phyloP scores from a whole-genome alignment of 1,140 invertebrate species.

The Aphidius ervi region DNA sequence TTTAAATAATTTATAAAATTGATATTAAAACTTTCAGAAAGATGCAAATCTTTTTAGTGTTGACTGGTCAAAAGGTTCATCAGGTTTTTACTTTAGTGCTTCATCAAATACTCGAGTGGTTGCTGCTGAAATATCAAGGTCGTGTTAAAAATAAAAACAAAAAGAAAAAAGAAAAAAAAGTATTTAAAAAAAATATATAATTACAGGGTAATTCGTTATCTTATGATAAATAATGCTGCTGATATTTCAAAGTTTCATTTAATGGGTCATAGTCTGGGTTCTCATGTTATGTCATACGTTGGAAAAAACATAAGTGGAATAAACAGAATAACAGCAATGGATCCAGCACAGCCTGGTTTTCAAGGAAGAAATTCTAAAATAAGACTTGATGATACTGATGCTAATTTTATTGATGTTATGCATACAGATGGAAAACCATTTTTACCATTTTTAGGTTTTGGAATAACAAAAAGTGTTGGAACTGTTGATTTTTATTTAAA shows the following conservation, averaged over 20 bases:
- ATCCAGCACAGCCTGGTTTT: constrained; percentile 52
- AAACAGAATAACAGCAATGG: constrained; percentile 46
- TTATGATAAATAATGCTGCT: constrained; percentile 23
- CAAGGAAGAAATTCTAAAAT: constrained; percentile 41
- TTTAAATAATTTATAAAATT: neutral
- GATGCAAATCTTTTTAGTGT: constrained; percentile 45
- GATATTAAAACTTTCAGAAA: constrained; percentile 20
- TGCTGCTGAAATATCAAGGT: constrained; percentile 40
- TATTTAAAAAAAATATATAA: too few relatives aligned
- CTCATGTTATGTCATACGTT: constrained; percentile 45
- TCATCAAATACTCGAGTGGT: constrained; percentile 46
- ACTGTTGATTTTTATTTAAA: constrained; percentile 43
- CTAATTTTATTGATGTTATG: constrained; percentile 49
- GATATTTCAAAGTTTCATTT: constrained; percentile 36
- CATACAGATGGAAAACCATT: constrained; percentile 51
- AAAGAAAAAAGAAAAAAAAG: too few relatives aligned
- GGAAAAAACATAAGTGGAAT: constrained; percentile 40
- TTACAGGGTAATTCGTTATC: constrained; percentile 34
- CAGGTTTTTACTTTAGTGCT: constrained; percentile 38
- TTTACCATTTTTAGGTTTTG: constrained; percentile 44
- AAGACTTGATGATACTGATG: constrained; percentile 45
- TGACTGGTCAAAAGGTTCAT: constrained; percentile 44
- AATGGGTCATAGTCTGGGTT: constrained; percentile 49
- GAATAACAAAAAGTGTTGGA: constrained; percentile 41
- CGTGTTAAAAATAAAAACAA: too few relatives aligned